These are phyloP conservation scores for Eretmocerus hayati DNA, from an alignment of 2,888 invertebrate species.

Conservation along the genomic window DNA sequence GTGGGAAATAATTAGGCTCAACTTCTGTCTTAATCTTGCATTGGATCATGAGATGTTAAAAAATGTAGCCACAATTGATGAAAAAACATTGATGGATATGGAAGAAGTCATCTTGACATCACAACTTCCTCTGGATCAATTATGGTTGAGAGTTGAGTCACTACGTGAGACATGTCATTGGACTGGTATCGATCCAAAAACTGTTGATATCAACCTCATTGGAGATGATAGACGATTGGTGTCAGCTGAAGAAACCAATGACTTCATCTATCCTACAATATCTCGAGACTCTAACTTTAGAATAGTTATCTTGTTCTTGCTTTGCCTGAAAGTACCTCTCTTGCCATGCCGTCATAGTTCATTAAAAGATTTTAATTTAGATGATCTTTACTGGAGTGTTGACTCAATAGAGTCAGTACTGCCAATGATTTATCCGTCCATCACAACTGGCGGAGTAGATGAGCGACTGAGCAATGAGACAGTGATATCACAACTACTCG, in stretches of 20 bases:
- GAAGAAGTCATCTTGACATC: conserved; percentile 58
- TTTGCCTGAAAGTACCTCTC: conserved; percentile 55
- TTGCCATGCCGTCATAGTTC: conserved; percentile 45
- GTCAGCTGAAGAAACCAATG: conserved; percentile 57
- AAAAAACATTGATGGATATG: conserved; percentile 51
- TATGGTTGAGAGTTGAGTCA: conserved; percentile 71
- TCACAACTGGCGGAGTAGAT: conserved; percentile 31
- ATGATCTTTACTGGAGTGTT: conserved; percentile 33
- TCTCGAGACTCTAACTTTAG: conserved; percentile 54
- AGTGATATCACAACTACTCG: conserved; percentile 33
- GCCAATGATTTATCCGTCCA: conserved; percentile 35
- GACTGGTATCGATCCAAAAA: conserved; percentile 49
- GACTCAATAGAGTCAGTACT: conserved; percentile 38
- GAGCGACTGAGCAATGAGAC: conserved; percentile 28
- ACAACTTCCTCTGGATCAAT: conserved; percentile 63
- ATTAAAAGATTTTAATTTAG: conserved; percentile 32
- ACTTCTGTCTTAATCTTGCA: conserved; percentile 59
- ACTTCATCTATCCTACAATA: conserved; percentile 63
- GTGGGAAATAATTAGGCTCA: conserved; percentile 64
- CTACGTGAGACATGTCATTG: conserved; percentile 67
- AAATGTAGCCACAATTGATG: conserved; percentile 41
- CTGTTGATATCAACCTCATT: conserved; percentile 47
- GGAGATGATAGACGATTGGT: conserved; percentile 62
- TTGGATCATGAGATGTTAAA: conserved; percentile 30
- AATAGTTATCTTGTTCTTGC: conserved; percentile 55